Evolutionary conservation across 2,888 invertebrate species (phyloP), one percentile per base, ranked within the genome.

Genomic region (Drosophila mimica): DNA sequence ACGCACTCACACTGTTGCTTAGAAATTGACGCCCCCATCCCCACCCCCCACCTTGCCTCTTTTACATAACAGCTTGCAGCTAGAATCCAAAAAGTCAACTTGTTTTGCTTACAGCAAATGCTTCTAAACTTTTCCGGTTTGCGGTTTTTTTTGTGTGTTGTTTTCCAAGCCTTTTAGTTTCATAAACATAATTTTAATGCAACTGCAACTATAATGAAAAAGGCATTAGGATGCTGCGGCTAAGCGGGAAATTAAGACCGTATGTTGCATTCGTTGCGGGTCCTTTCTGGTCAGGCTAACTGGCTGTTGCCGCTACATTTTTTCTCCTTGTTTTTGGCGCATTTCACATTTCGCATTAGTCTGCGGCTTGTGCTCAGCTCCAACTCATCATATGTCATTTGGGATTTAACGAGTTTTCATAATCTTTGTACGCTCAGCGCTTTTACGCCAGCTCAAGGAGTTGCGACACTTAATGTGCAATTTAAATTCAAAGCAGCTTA

Each of bases 401-500:
- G 61, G 68, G 74, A 70, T 82, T 88, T 88, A 76, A 88, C 70
- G 88, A 85, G 64, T 70, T 78, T 87, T 73, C 70, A 82, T 83
- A 85, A 85, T 85, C 88, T 82, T 85, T 88, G 85, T 77, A 75
- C 75, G 56, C 56, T 56, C 73, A 79, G 74, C 90, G 73, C 56
- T 74, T 85, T 89, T 85, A 75, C 46, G 25, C 71, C 68, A 61
- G 75, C 78, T 67, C 69, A 85, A 82, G 88, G 74, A 85, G 90
- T 84, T 83, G 74, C 65, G 68, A 81, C 74, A 73, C 76, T 77
- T 85, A 84, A 74, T 79, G 71, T 70, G 90, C 86, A 89, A 85
- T 88, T 85, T 88, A 88, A 85, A 85, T 85, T 88, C 85, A 88
- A 85, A 85, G 90, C 90, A 56, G 88, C 90, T 89, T 82, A 88